Conservation (phyloP, 2,888 invertebrate species). For the Allolobophora icterica region DNA sequence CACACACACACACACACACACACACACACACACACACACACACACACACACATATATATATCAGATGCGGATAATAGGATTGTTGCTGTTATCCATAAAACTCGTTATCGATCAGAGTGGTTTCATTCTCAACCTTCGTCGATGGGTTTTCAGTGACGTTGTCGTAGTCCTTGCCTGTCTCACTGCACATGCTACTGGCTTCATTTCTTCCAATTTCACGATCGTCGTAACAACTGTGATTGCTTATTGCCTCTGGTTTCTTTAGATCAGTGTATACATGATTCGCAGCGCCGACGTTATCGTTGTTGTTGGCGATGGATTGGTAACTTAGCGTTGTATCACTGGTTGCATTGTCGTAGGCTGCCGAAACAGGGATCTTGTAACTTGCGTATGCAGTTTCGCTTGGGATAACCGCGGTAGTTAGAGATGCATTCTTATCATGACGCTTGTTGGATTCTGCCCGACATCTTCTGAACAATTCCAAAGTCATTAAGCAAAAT, state of each 20-base stretch:
- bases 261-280: neutral
- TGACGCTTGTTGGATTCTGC: neutral
- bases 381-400: neutral
- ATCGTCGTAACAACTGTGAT: neutral
- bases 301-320: neutral
- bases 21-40: too few relatives aligned
- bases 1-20: too few relatives aligned
- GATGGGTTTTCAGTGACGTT: neutral
- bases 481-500: neutral
- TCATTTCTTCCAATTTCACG: neutral
- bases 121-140: neutral
- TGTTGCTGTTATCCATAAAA: neutral
- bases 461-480: neutral
- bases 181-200: neutral
- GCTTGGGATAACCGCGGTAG: neutral
- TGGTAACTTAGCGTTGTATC: neutral
- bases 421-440: neutral
- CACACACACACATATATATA: too few relatives aligned
- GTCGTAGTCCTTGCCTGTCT: neutral
- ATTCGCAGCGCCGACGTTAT: neutral
- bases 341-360: neutral
- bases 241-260: neutral
- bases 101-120: neutral
- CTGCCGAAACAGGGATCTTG: neutral
- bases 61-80: too few relatives aligned